These are phyloP conservation scores for Drepanosiphum platanoidis DNA, from an alignment of 2,888 invertebrate species.

Conservation along the genomic window DNA sequence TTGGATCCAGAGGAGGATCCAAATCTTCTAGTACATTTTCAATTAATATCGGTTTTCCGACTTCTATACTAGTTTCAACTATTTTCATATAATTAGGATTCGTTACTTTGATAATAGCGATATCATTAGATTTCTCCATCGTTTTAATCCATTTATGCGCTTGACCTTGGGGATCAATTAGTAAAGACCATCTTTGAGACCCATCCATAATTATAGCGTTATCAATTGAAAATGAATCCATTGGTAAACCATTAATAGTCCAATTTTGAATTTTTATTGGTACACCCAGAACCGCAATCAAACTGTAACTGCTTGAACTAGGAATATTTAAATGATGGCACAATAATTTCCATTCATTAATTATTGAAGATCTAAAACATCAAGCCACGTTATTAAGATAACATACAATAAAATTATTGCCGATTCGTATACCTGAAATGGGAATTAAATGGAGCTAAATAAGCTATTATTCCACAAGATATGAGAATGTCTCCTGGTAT, in stretches of 20 bases:
- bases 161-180: slow-evolving; percentile 86
- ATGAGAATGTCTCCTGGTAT: slow-evolving; percentile 90
- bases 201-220: slow-evolving; percentile 86
- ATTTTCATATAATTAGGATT: slow-evolving; percentile 80
- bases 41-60: slow-evolving; percentile 80
- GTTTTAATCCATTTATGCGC: slow-evolving; percentile 88
- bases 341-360: slow-evolving; percentile 79
- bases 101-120: slow-evolving; percentile 79
- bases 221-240: slow-evolving; percentile 84
- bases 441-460: slow-evolving; percentile 82
- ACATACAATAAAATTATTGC: neutral
- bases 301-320: slow-evolving; percentile 78
- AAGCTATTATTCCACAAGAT: slow-evolving; percentile 88
- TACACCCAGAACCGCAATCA: slow-evolving; percentile 80
- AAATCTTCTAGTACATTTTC: slow-evolving; percentile 82
- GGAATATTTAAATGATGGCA: slow-evolving; percentile 79
- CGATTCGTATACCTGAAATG: slow-evolving; percentile 65
- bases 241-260: slow-evolving; percentile 83
- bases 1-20: slow-evolving; percentile 81
- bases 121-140: slow-evolving; percentile 79
- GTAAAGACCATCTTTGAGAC: slow-evolving; percentile 80
- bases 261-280: slow-evolving; percentile 88
- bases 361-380: slow-evolving; percentile 64
- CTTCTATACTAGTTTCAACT: slow-evolving; percentile 79
- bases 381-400: neutral